A percentile compares a stretch with the other conserved stretches of the same genome.
Evolutionary conservation across 2,888 invertebrate genomes (phyloP).

Genomic region (Lycophotia porphyrea): DNA sequence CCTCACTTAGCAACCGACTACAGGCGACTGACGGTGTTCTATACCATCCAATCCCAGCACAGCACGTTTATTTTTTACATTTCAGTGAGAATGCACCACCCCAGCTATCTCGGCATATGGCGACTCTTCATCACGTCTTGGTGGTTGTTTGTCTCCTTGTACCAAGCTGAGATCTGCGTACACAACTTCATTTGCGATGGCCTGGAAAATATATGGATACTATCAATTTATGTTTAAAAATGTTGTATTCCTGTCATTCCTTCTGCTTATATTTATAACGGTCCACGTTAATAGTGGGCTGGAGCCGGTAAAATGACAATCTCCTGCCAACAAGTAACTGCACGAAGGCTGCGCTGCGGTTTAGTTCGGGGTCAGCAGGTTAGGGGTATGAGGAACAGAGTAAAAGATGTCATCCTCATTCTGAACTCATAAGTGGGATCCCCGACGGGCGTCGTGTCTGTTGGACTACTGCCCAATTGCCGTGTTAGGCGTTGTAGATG

Average conservation of each 20-base stretch:
- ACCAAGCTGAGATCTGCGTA: constrained; percentile 18
- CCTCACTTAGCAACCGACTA: background rate
- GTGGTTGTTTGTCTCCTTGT: background rate
- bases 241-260: background rate
- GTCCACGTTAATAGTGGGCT: background rate
- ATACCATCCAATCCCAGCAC: background rate
- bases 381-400: background rate
- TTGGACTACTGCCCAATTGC: background rate
- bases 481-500: background rate
- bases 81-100: background rate
- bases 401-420: background rate
- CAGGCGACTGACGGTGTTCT: background rate
- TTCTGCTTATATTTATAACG: background rate
- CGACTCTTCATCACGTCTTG: constrained; percentile 9
- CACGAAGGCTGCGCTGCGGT: background rate
- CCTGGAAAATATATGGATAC: background rate
- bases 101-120: constrained; percentile 14
- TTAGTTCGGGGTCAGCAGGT: background rate
- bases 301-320: no score
- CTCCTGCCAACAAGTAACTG: background rate
- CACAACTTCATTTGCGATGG: background rate
- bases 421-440: background rate
- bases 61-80: background rate
- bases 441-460: background rate
- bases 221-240: background rate